A percentile compares a stretch with the other conserved stretches of the same genome.
Evolutionary conservation across 2,113 vertebrate genomes (phyloP).

Genomic region (Microtus pennsylvanicus): DNA sequence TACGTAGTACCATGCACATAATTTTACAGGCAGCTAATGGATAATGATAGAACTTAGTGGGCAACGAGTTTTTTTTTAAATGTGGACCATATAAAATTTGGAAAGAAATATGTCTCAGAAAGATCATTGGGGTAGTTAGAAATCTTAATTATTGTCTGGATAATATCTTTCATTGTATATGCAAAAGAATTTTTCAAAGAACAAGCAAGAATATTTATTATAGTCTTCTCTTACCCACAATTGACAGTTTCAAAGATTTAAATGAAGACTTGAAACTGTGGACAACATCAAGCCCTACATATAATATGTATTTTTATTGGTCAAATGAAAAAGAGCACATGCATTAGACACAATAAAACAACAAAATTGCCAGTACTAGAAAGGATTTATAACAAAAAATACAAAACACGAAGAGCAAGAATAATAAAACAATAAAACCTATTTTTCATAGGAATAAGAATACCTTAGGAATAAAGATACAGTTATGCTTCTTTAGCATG

Average conservation of each 20-base stretch:
- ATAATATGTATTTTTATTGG: not conserved
- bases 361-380: not conserved
- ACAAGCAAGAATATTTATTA: not conserved
- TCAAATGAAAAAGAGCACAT: not conserved
- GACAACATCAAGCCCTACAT: too few species aligned
- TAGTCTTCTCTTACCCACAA: not conserved
- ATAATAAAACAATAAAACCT: too few species aligned
- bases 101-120: not conserved
- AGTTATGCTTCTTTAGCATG: not conserved
- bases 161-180: not conserved
- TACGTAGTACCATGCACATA: not conserved
- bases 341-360: not conserved
- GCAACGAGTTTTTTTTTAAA: too few species aligned
- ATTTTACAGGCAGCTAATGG: not conserved
- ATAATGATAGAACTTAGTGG: not conserved
- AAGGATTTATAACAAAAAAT: not conserved
- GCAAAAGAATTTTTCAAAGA: not conserved
- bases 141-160: not conserved
- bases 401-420: accelerated
- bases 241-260: too few species aligned
- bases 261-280: not conserved
- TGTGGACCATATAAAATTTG: not conserved
- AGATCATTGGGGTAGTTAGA: too few species aligned
- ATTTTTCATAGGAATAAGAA: not conserved
- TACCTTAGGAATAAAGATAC: not conserved